Evolutionary conservation across 2,888 invertebrate genomes (phyloP).

Genomic region (Conistra vaccinii): DNA sequence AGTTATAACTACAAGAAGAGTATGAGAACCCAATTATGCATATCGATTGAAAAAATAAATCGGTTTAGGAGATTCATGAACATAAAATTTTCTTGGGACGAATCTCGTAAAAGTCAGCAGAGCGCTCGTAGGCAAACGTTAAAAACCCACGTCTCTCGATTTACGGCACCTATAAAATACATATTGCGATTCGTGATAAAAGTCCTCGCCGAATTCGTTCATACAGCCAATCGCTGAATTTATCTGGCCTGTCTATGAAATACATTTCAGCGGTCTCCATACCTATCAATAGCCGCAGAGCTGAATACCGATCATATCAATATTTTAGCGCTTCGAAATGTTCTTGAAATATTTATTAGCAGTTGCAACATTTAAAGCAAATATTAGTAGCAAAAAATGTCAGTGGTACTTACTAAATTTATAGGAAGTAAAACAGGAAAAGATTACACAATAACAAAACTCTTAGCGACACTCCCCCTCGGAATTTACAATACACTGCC

Average conservation of each 20-base stretch:
- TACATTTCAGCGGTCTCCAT: conserved; percentile 59
- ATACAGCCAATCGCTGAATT: conserved; percentile 82
- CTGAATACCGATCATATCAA: conserved; percentile 60
- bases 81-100: conserved; percentile 84
- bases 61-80: conserved; percentile 77
- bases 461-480: conserved; percentile 52
- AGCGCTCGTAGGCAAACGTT: conserved; percentile 87
- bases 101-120: conserved; percentile 87
- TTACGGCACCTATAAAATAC: conserved; percentile 89
- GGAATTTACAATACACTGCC: conserved; percentile 69
- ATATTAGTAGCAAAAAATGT: conserved; percentile 29
- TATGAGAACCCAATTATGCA: conserved; percentile 75
- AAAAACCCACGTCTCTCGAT: conserved; percentile 88
- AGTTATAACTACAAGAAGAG: conserved; percentile 13
- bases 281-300: conserved; percentile 51
- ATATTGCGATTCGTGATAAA: conserved; percentile 90
- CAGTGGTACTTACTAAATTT: conserved; percentile 14
- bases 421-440: conserved; percentile 52
- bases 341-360: conserved; percentile 52
- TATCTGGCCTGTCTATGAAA: conserved; percentile 74
- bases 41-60: conserved; percentile 78
- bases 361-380: conserved; percentile 40
- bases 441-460: conserved; percentile 48
- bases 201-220: conserved; percentile 84
- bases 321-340: conserved; percentile 53